These are phyloP conservation scores for Leucophora obtusa DNA, from an alignment of 2,888 invertebrate genomes.

Conservation along the genomic window DNA sequence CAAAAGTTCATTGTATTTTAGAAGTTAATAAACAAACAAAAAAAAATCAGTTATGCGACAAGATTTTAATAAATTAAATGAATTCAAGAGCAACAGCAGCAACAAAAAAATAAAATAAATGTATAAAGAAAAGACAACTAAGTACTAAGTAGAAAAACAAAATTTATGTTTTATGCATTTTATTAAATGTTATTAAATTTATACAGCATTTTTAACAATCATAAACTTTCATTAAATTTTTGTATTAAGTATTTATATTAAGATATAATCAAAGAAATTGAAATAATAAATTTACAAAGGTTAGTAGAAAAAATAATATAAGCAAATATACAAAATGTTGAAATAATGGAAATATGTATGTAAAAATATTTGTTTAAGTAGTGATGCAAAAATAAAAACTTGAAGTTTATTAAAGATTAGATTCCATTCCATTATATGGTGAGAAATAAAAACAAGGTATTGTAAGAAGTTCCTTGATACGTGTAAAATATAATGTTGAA, in stretches of 20 bases:
- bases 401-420: too few species aligned
- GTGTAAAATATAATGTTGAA: too few species aligned
- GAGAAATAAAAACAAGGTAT: too few species aligned
- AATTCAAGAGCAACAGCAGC: background rate
- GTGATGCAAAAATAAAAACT: background rate
- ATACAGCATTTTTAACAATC: background rate
- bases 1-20: background rate
- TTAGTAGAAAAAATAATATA: slow-evolving; percentile 6
- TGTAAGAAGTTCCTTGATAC: too few species aligned
- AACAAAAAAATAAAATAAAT: background rate
- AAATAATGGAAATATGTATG: background rate
- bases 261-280: background rate
- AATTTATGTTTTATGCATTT: slow-evolving; percentile 2
- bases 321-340: background rate
- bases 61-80: slow-evolving; percentile 26
- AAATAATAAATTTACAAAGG: background rate
- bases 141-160: background rate
- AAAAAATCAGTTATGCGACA: slow-evolving; percentile 12
- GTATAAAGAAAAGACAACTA: background rate
- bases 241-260: background rate
- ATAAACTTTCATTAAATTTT: background rate
- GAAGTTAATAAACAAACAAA: slow-evolving; percentile 13
- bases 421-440: too few species aligned
- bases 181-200: slow-evolving; percentile 1
- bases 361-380: background rate